Conservation (phyloP, 2,888 invertebrate genomes). For the Drosophila anceps region DNA sequence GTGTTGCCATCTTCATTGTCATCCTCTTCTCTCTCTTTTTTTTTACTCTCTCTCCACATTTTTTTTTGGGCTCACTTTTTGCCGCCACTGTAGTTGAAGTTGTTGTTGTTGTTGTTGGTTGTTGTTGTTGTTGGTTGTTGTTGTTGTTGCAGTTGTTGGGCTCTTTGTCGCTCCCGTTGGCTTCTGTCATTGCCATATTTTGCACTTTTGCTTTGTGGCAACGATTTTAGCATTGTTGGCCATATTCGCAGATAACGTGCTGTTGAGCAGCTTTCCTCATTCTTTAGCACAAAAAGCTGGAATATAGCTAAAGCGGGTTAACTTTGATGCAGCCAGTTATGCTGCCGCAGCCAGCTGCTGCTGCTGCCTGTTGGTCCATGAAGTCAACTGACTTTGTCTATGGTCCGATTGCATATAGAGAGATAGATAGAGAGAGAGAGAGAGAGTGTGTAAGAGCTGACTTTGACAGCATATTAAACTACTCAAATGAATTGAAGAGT, state of each 20-base stretch:
- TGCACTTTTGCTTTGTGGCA: conserved; percentile 54
- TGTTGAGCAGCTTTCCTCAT: conserved; percentile 3
- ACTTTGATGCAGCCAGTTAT: background rate
- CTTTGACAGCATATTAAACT: background rate
- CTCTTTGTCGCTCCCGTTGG: conserved; percentile 28
- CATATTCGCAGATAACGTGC: conserved; percentile 28
- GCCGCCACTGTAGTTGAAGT: conserved; percentile 10
- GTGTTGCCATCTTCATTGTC: conserved; percentile 56
- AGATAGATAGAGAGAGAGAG: background rate
- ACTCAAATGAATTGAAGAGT: background rate
- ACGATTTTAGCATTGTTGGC: conserved; percentile 29
- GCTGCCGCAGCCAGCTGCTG: background rate
- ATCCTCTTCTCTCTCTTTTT: background rate
- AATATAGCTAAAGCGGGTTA: background rate
- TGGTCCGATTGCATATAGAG: background rate
- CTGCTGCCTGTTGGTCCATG: background rate
- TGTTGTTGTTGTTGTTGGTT: conserved; percentile 3
- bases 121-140: conserved; percentile 18
- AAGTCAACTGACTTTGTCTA: background rate
- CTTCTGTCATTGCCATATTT: conserved; percentile 68
- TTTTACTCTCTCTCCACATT: background rate
- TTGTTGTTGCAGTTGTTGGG: conserved; percentile 9
- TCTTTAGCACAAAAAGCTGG: background rate
- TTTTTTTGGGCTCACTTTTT: conserved; percentile 27
- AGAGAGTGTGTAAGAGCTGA: background rate